These are phyloP conservation scores for Stenoptilia bipunctidactyla DNA, from an alignment of 2,888 invertebrate genomes.

Conservation along the genomic window DNA sequence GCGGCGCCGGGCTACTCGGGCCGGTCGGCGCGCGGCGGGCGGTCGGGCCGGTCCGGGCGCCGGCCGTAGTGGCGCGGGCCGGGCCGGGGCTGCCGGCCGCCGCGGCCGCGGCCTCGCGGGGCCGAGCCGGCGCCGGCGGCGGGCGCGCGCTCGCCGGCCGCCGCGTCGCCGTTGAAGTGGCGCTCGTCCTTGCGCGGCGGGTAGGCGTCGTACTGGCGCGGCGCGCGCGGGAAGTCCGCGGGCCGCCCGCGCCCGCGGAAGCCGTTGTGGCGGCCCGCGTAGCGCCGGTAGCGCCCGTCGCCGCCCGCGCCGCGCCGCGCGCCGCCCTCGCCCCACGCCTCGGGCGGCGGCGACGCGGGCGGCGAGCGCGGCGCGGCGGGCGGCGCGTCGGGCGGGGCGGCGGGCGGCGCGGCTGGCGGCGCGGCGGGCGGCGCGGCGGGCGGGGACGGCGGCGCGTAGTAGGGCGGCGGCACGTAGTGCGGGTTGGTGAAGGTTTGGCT, in stretches of 20 bases:
- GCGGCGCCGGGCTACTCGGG: conserved; percentile 23
- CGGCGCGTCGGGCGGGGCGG: conserved; percentile 59
- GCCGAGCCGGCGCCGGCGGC: conserved; percentile 70
- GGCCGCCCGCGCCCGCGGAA: conserved; percentile 51
- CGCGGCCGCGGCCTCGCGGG: conserved; percentile 68
- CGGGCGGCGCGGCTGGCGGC: conserved; percentile 28
- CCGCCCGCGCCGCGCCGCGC: conserved; percentile 53
- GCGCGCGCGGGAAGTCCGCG: conserved; percentile 48
- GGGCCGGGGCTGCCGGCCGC: conserved; percentile 45
- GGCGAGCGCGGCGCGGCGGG: conserved; percentile 21
- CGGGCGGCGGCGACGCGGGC: conserved; percentile 15
- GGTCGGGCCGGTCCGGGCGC: conserved; percentile 47
- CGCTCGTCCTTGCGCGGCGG: conserved; percentile 18
- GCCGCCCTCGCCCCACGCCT: conserved; percentile 47
- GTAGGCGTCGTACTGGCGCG: conserved; percentile 31
- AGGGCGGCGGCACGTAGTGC: conserved; percentile 74
- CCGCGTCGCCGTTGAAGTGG: conserved; percentile 52
- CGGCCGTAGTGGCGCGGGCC: conserved; percentile 32
- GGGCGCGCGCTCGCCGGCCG: conserved; percentile 49
- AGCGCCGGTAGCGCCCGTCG: conserved; percentile 41
- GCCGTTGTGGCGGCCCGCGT: conserved; percentile 51
- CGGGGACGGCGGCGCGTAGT: conserved; percentile 65
- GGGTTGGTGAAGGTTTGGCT: conserved; percentile 90
- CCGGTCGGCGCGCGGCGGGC: conserved; percentile 29
- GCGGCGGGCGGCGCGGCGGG: conserved; percentile 29